phyloP scores from a whole-genome alignment of 2,888 invertebrate genomes.

The Sclerodermus sp. region DNA sequence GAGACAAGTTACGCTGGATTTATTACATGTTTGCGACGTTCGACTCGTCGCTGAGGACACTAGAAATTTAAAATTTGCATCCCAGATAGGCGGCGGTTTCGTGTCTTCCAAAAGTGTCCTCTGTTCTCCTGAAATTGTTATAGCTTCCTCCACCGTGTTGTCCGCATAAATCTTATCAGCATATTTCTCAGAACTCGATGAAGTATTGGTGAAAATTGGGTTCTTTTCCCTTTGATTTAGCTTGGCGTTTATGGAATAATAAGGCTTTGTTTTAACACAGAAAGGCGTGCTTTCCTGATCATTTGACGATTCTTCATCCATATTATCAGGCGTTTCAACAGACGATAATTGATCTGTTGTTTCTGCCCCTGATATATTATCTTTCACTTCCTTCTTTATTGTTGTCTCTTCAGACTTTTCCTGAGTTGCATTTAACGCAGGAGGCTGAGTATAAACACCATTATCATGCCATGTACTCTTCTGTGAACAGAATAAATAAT shows the following conservation, averaged over 20 bases:
- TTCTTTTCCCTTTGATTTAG: conserved; percentile 49
- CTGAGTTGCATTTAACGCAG: conserved; percentile 24
- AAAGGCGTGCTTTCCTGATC: conserved; percentile 46
- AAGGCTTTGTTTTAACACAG: conserved; percentile 55
- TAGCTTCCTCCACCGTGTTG: conserved; percentile 26
- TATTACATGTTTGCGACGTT: conserved; percentile 46
- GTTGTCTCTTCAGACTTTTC: conserved; percentile 30
- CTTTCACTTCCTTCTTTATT: conserved; percentile 35
- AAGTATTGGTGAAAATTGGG: conserved; percentile 23
- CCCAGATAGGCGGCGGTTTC: conserved; percentile 42
- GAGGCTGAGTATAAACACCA: conserved; percentile 34
- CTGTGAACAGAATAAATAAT: conserved; percentile 24
- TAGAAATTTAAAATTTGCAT: conserved; percentile 46
- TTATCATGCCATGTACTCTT: conserved; percentile 48
- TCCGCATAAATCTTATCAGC: conserved; percentile 28
- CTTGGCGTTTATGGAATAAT: conserved; percentile 55
- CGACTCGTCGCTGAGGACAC: conserved; percentile 32
- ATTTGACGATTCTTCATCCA: conserved; percentile 45
- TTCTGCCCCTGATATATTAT: conserved; percentile 24
- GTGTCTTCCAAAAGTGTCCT: conserved; percentile 41
- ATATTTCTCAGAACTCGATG: conserved; percentile 26
- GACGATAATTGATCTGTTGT: conserved; percentile 25
- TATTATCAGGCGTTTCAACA: conserved; percentile 25
- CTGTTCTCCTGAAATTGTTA: conserved; percentile 30
- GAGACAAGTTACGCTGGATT: conserved; percentile 69